Percentiles rank a stretch among this genome's conserved stretches.
These are phyloP conservation scores for Rhagoletis zephyria DNA, from an alignment of 1,140 invertebrate genomes.

Conservation along the genomic window DNA sequence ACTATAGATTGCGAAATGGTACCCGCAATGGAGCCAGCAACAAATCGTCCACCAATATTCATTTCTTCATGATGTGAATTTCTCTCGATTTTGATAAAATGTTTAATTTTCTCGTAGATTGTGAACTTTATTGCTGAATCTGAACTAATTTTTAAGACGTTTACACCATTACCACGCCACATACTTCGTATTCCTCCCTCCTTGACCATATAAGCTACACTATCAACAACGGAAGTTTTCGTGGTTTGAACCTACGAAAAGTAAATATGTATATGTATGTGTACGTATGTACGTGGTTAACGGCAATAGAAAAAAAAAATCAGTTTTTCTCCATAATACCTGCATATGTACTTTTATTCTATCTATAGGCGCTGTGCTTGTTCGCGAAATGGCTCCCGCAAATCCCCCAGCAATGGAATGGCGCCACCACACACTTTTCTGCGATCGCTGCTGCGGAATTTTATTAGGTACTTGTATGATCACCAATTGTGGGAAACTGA, in stretches of 20 bases:
- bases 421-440: background rate
- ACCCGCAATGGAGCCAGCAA: conserved; percentile 23
- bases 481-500: too few species aligned
- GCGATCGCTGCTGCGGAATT: background rate
- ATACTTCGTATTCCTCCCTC: conserved; percentile 6
- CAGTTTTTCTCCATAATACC: background rate
- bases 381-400: conserved; percentile 27
- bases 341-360: conserved; percentile 6
- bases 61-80: background rate
- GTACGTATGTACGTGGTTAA: background rate
- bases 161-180: conserved; percentile 42
- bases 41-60: conserved; percentile 8
- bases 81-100: background rate
- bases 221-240: background rate
- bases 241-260: background rate
- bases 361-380: background rate
- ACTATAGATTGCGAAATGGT: background rate
- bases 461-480: too few species aligned
- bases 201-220: background rate
- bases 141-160: conserved; percentile 34
- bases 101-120: background rate
- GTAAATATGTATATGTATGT: background rate
- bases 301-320: too few species aligned
- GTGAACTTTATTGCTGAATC: conserved; percentile 38
- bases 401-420: background rate